Percentiles rank a stretch among this genome's conserved stretches.
These are phyloP conservation scores for Leptopilina myrica DNA, from an alignment of 2,888 invertebrate genomes.

Conservation along the genomic window DNA sequence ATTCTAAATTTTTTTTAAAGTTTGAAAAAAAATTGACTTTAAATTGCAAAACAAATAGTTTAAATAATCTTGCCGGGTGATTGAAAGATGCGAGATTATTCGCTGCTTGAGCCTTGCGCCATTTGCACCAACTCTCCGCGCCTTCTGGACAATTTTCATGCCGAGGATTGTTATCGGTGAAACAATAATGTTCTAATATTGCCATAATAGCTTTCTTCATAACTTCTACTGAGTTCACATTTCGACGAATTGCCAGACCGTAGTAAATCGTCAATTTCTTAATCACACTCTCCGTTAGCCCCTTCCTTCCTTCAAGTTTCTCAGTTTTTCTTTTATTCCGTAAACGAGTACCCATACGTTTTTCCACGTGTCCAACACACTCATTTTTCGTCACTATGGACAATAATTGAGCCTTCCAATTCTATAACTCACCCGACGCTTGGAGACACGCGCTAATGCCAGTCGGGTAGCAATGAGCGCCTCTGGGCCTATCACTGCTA, in stretches of 20 bases:
- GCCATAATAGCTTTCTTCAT: slow-evolving; percentile 60
- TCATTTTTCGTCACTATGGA: background rate
- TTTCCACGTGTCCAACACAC: too few relatives aligned
- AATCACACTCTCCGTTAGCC: slow-evolving; percentile 56
- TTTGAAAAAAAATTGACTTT: too few relatives aligned
- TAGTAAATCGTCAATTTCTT: slow-evolving; percentile 61
- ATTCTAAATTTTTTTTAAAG: too few relatives aligned
- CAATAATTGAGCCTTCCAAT: too few relatives aligned
- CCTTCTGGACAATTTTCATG: slow-evolving; percentile 60
- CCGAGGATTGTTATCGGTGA: slow-evolving; percentile 57
- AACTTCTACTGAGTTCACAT: slow-evolving; percentile 54
- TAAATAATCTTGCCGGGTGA: too few relatives aligned
- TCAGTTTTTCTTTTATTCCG: slow-evolving; percentile 45
- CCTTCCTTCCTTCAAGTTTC: slow-evolving; percentile 57
- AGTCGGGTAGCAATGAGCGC: too few relatives aligned
- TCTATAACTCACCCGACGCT: too few relatives aligned
- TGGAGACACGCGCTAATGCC: too few relatives aligned
- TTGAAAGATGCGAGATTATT: too few relatives aligned
- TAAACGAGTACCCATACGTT: background rate
- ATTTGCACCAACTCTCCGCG: slow-evolving; percentile 60
- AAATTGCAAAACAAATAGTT: too few relatives aligned
- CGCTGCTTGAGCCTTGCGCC: slow-evolving; percentile 49
- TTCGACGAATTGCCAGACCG: slow-evolving; percentile 60
- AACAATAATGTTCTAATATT: slow-evolving; percentile 56
- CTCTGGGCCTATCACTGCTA: too few relatives aligned